These are phyloP conservation scores for Lanius ludovicianus DNA, from an alignment of 2,113 vertebrate genomes.

Conservation along the genomic window DNA sequence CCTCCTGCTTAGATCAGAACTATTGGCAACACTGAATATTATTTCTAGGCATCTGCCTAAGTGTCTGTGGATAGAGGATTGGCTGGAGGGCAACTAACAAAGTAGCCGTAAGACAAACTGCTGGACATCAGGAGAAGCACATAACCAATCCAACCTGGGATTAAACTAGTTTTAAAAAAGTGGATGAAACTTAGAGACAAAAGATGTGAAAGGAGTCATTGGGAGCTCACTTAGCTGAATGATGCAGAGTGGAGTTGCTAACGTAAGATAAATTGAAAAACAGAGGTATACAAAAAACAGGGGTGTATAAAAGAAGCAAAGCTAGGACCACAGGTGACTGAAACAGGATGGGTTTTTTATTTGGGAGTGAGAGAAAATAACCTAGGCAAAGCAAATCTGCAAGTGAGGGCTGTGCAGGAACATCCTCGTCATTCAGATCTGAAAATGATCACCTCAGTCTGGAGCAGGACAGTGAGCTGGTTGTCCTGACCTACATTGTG, in stretches of 20 bases:
- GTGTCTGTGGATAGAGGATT: background rate
- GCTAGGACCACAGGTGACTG: background rate
- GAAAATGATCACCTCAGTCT: background rate
- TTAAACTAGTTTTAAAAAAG: background rate
- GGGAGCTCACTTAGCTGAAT: background rate
- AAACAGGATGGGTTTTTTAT: background rate
- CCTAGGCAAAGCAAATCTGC: background rate
- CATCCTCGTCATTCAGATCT: fast-evolving
- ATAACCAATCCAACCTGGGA: background rate
- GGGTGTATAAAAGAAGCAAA: background rate
- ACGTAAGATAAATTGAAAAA: background rate
- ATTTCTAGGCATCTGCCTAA: background rate
- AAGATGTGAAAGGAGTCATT: background rate
- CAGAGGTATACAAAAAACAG: background rate
- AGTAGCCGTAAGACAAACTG: background rate
- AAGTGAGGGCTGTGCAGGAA: background rate
- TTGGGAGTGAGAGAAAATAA: background rate
- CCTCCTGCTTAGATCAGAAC: background rate
- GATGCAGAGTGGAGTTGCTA: background rate
- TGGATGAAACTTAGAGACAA: background rate
- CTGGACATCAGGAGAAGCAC: background rate
- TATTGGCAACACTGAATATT: background rate
- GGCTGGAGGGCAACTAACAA: background rate
- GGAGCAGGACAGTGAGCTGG: background rate
- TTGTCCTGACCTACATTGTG: background rate